These are phyloP conservation scores for Rhopalosiphum padi DNA, from an alignment of 1,140 invertebrate genomes.

Conservation along the genomic window DNA sequence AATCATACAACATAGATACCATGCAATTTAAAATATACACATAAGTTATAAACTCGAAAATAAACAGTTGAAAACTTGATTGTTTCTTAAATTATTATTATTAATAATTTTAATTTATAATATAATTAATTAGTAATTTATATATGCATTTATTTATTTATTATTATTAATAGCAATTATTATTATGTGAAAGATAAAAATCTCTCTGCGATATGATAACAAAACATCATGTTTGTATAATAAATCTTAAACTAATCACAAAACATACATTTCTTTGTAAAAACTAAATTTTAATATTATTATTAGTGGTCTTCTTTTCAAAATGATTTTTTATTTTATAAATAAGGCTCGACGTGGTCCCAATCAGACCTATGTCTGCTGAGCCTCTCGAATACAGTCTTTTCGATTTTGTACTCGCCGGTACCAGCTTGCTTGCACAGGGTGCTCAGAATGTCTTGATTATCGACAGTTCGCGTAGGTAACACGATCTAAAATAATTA, in stretches of 20 bases:
- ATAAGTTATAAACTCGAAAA: conserved; percentile 35
- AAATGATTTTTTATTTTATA: conserved; percentile 43
- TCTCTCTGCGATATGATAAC: conserved; percentile 35
- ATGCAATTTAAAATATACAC: conserved; percentile 24
- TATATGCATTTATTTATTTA: conserved; percentile 7
- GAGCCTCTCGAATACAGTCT: conserved; percentile 81
- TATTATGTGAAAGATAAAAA: conserved; percentile 43
- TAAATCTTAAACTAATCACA: conserved; percentile 51
- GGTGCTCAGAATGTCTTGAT: conserved; percentile 90
- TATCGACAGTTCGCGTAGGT: conserved; percentile 91
- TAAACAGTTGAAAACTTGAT: conserved; percentile 42
- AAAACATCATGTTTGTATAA: conserved; percentile 9
- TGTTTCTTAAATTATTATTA: conserved; percentile 42
- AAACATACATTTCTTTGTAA: conserved; percentile 44
- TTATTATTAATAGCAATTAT: conserved; percentile 41
- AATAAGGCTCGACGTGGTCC: conserved; percentile 64
- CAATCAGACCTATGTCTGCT: conserved; percentile 86
- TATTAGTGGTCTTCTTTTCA: conserved; percentile 41
- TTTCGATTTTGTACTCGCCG: conserved; percentile 90
- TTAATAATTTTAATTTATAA: conserved; percentile 24
- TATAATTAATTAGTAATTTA: conserved; percentile 25
- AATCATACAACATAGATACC: not conserved
- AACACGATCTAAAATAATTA: conserved; percentile 75
- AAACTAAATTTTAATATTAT: conserved; percentile 14
- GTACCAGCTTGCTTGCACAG: conserved; percentile 92